These are phyloP conservation scores for Probosciger aterrimus DNA, from an alignment of 2,113 vertebrate genomes.

Conservation along the genomic window DNA sequence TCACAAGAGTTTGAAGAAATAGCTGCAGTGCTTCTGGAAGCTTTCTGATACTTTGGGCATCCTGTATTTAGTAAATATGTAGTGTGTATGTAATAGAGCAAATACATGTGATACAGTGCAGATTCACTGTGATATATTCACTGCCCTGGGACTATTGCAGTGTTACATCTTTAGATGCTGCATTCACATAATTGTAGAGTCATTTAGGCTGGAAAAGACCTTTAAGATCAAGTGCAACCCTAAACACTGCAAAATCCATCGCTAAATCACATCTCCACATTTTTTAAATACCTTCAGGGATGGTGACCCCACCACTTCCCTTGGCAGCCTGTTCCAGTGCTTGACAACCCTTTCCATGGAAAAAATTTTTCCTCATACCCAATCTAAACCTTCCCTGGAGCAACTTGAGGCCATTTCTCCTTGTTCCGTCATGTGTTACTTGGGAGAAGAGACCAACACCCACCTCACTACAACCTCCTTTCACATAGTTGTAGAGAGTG, in stretches of 20 bases:
- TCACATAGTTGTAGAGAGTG: neutral
- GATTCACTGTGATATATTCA: neutral
- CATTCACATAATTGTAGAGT: neutral
- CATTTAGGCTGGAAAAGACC: neutral
- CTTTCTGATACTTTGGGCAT: neutral
- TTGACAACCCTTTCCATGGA: neutral
- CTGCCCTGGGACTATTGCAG: neutral
- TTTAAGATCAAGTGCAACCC: accelerated
- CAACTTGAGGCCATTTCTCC: neutral
- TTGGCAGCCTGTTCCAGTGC: neutral
- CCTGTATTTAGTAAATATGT: accelerated
- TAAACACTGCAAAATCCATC: neutral
- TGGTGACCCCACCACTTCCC: neutral
- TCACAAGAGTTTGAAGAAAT: neutral
- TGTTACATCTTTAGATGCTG: neutral
- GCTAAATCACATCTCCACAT: neutral
- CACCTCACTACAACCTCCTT: neutral
- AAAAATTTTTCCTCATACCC: neutral
- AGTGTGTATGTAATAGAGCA: neutral
- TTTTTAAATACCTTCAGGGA: neutral
- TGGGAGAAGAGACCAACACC: neutral
- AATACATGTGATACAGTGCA: neutral
- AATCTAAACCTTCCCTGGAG: neutral
- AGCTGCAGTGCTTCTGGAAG: neutral
- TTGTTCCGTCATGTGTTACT: neutral